Evolutionary conservation across 2,888 invertebrate genomes (phyloP), one percentile per base, ranked within the genome.

Genomic region (Sycophila texana): DNA sequence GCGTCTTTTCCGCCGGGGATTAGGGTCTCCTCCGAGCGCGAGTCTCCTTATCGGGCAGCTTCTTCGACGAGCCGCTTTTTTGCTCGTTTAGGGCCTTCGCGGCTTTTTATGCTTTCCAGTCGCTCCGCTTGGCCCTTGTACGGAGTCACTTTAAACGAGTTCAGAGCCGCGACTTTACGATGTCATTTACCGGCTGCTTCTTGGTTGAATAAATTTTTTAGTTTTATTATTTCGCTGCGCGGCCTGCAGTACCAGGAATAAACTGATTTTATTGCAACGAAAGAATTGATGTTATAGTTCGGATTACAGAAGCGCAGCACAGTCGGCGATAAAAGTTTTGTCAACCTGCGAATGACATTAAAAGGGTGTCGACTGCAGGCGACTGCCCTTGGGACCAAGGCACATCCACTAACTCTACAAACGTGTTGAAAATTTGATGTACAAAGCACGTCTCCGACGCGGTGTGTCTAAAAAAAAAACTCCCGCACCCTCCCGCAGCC

Each of bases 1-100:
- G 7, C 13, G 13, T 55, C 65, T 55, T 76, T 75, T 76, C 76
- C 61, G 70, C 57, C 65, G 7, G 12, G 65, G 65, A 71, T 77
- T 71, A 70, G 26, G 26, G 26, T 26, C 26, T 26, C 26, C 26
- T 26, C 63, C 39, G 57, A 18, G 60, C 61, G 20, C 79, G 74
- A 47, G 74, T 7, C 39, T 39, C 39, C 39, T 39, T 26, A 26
- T 26, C 58, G 30, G 55, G 20, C 49, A 10, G 39, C 39, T 39
- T 39, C 22, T 61, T 61, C 14, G 63, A 18, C 12, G 22, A 12
- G 47, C 39, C 3, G 20, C 66, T 66, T 66, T 5, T 63, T 16
- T 39, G 39, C 39, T 39, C 39, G 39, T 10, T 39, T 10, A 10
- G 39, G 39, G 10, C 18, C 57, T 60, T 72, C 58, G 22, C 20